These are phyloP conservation scores for Mus pahari DNA, from an alignment of 2,113 vertebrate species.

Conservation along the genomic window DNA sequence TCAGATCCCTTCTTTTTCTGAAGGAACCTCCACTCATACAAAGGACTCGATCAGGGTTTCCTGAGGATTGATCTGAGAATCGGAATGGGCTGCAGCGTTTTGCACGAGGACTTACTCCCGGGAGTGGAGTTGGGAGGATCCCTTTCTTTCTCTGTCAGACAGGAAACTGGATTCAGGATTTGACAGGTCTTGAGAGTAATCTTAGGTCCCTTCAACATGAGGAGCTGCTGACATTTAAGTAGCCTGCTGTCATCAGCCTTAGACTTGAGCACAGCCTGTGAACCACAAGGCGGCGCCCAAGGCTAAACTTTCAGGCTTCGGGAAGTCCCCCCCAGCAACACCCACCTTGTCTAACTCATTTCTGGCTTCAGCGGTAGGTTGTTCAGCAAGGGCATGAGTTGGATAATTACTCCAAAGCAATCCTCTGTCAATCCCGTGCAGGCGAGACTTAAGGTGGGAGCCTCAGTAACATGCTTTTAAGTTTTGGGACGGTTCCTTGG, in stretches of 20 bases:
- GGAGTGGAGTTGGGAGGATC: background rate
- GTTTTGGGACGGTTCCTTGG: no score
- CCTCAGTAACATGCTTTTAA: background rate
- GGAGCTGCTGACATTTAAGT: background rate
- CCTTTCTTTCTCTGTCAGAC: background rate
- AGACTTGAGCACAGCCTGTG: background rate
- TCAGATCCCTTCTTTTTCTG: background rate
- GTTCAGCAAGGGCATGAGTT: background rate
- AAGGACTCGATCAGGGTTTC: background rate
- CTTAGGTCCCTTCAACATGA: background rate
- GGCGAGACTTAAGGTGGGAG: background rate
- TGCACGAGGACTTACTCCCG: background rate
- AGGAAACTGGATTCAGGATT: background rate
- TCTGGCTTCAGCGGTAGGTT: background rate
- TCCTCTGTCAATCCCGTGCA: background rate
- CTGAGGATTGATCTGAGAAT: background rate
- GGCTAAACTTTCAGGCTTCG: background rate
- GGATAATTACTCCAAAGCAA: background rate
- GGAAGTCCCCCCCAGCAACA: background rate
- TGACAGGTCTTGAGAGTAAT: background rate
- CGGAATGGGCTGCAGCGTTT: background rate
- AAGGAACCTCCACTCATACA: background rate
- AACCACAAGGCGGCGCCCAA: background rate
- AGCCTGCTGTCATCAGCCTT: background rate
- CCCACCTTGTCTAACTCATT: background rate